Evolutionary conservation across 2,797 vertebrate genomes (phyloP), one percentile per base, ranked within the genome.

Genomic region (Sebastes trivittatus): DNA sequence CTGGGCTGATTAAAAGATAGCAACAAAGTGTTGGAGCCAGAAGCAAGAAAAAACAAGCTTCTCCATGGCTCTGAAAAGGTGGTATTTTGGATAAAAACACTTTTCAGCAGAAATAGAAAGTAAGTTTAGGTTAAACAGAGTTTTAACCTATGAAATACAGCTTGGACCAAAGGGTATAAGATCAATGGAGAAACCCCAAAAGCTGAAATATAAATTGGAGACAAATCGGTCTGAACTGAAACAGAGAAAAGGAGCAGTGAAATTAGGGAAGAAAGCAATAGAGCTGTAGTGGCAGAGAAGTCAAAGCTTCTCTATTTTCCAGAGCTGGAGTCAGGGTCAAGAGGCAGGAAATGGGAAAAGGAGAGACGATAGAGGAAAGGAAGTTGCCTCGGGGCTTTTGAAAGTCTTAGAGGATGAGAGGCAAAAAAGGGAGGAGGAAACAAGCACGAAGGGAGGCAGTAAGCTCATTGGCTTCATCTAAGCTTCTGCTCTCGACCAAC

Each of bases 271-370:
- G 34, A 60, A 46, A 70, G 18, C 80, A 64, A 63, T 38, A 23
- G n/a, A 69, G 13, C 29, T 9, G 49, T 25, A 22, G 29, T 75
- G 75, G 69, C 80, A 85, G 29, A 81, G 22, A 69, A 88, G 79
- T 88, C 34, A 70, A 69, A 79, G 72, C 55, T 22, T 65, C 16
- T 65, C 32, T 73, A 64, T 87, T 83, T 83, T 80, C 36, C 64
- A 42, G 59, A 74, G 36, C 70, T 76, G 72, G 78, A 82, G 78
- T 90, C 68, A 38, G 82, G 84, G 85, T 83, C 78, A 87, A 87
- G 81, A 87, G 83, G 67, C 78, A 88, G 81, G 84, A 84, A 87
- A 87, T 82, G 42, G 77, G 73, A 72, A 87, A 82, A 86, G 46
- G 58, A 68, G 68, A n/a, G 38, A 82, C 59, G 70, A 82, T 58